These are phyloP conservation scores for Piprites chloris DNA, from an alignment of 2,113 vertebrate genomes.

Conservation along the genomic window DNA sequence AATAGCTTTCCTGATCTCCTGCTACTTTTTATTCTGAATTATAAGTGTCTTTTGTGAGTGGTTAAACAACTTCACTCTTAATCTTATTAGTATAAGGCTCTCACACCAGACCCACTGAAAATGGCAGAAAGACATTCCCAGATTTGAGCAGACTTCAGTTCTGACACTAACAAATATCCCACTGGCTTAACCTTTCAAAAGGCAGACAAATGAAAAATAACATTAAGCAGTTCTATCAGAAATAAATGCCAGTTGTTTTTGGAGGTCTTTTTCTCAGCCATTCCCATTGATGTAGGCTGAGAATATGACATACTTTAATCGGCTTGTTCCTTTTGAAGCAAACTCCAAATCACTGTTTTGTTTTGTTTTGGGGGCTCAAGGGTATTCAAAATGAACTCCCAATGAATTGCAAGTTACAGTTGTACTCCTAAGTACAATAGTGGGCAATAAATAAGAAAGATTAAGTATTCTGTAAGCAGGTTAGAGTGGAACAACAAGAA, in stretches of 20 bases:
- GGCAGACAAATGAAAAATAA: constrained; percentile 28
- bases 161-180: neutral
- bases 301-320: constrained; percentile 39
- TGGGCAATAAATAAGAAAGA: constrained; percentile 60
- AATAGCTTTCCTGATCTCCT: neutral
- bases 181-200: neutral
- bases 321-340: neutral
- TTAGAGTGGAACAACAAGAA: constrained; percentile 27
- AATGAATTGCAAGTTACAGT: constrained; percentile 21
- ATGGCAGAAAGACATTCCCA: neutral
- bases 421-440: constrained; percentile 32
- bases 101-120: neutral
- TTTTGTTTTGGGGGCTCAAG: constrained; percentile 7
- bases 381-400: constrained; percentile 52
- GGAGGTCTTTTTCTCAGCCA: neutral
- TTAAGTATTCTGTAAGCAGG: constrained; percentile 18
- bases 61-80: neutral
- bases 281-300: neutral
- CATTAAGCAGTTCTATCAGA: constrained; percentile 22
- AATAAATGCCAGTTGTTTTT: constrained; percentile 1
- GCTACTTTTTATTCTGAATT: neutral
- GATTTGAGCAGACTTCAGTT: neutral
- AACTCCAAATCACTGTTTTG: constrained; percentile 22
- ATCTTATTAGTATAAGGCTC: neutral
- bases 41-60: neutral